These are phyloP conservation scores for Narcine bancroftii DNA, from an alignment of 2,113 vertebrate species.

Conservation along the genomic window DNA sequence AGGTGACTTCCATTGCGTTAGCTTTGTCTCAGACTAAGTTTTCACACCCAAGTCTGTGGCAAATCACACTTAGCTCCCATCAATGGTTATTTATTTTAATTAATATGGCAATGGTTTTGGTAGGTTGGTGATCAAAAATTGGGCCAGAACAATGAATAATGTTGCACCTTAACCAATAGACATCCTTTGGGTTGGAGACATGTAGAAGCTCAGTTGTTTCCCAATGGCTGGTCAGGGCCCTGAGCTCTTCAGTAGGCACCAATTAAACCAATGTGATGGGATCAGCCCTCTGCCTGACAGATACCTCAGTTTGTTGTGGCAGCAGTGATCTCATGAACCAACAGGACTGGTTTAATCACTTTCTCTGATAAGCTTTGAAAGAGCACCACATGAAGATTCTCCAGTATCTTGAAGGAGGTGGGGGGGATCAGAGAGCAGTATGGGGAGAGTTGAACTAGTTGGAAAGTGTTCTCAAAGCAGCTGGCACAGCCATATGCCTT, in stretches of 20 bases:
- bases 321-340: not conserved
- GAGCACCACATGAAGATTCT: no score
- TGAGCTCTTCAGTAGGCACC: no score
- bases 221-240: not conserved
- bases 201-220: not conserved
- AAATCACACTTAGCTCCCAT: no score
- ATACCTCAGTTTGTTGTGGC: not conserved
- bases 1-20: not conserved
- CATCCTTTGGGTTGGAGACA: not conserved
- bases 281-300: not conserved
- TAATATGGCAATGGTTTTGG: not conserved
- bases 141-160: not conserved
- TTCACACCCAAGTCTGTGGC: no score
- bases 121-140: not conserved
- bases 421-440: not conserved
- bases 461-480: no score
- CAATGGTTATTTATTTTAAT: not conserved
- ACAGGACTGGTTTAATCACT: not conserved
- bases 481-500: not conserved
- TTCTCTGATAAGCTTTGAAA: not conserved
- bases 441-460: not conserved
- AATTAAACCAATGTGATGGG: no score
- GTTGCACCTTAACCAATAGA: not conserved
- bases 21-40: no score
- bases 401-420: not conserved